phyloP scores from a whole-genome alignment of 2,888 invertebrate genomes.

The Thysanoteuthis rhombus region DNA sequence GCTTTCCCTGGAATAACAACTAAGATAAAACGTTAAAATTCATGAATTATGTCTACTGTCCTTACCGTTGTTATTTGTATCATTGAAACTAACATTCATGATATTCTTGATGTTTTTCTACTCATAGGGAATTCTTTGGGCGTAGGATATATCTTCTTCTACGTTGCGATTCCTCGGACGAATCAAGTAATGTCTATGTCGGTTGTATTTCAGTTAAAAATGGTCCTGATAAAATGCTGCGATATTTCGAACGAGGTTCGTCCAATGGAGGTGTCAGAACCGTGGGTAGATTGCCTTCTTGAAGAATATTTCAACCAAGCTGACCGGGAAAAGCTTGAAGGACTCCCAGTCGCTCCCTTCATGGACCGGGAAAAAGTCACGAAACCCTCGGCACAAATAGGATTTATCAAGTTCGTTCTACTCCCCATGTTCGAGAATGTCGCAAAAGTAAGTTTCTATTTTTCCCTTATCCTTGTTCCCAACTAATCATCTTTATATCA shows the following conservation, averaged over 20 bases:
- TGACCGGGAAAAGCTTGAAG: slow-evolving; percentile 68
- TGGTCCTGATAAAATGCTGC: slow-evolving; percentile 69
- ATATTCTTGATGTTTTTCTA: too few species aligned
- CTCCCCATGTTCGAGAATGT: slow-evolving; percentile 68
- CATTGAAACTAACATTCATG: too few species aligned
- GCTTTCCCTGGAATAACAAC: too few species aligned
- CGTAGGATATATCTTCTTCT: too few species aligned
- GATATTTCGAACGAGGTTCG: slow-evolving; percentile 69
- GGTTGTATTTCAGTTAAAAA: slow-evolving; percentile 60
- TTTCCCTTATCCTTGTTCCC: background rate
- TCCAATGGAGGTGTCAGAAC: slow-evolving; percentile 68
- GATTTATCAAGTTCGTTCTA: slow-evolving; percentile 69
- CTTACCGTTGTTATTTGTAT: too few species aligned
- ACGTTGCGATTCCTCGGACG: too few species aligned
- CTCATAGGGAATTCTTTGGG: too few species aligned
- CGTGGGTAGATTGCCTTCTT: slow-evolving; percentile 69
- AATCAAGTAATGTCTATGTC: too few species aligned
- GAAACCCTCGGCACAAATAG: slow-evolving; percentile 68
- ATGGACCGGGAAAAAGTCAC: slow-evolving; percentile 69
- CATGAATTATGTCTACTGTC: too few species aligned
- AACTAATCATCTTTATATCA: too few species aligned
- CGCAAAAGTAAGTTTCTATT: slow-evolving; percentile 51
- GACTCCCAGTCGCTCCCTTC: slow-evolving; percentile 68
- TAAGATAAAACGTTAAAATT: too few species aligned
- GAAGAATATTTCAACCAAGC: slow-evolving; percentile 70